Evolutionary conservation across 2,888 invertebrate genomes (phyloP).

Genomic region (Lissonota sp.): DNA sequence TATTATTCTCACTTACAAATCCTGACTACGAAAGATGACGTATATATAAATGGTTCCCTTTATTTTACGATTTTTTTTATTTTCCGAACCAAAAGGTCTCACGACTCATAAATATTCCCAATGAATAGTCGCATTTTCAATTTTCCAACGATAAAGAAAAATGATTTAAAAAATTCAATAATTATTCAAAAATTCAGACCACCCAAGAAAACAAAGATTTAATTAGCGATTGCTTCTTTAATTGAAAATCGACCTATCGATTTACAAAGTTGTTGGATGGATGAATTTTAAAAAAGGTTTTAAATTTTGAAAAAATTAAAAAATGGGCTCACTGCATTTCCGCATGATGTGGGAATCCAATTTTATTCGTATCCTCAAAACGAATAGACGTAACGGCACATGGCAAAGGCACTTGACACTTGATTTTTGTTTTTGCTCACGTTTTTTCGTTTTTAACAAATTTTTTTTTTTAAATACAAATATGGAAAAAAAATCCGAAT

Average conservation of each 20-base stretch:
- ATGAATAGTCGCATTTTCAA: not conserved
- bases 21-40: not conserved
- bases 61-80: slow-evolving; percentile 35
- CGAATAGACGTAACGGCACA: slow-evolving; percentile 20
- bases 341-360: slow-evolving; percentile 29
- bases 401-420: slow-evolving; percentile 35
- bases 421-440: slow-evolving; percentile 9
- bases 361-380: slow-evolving; percentile 18
- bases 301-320: not conserved
- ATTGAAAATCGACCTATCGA: not conserved
- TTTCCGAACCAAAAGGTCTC: not conserved
- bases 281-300: slow-evolving; percentile 4
- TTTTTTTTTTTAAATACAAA: not conserved
- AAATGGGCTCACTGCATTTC: slow-evolving; percentile 39
- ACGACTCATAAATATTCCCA: not conserved
- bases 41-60: slow-evolving; percentile 35
- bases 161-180: not conserved
- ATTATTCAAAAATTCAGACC: not conserved
- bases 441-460: too few species aligned
- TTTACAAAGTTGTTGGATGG: not conserved
- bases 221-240: too few species aligned
- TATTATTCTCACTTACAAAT: slow-evolving; percentile 54
- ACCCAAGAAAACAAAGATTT: too few species aligned
- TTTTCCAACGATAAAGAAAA: not conserved
- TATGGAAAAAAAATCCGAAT: not conserved